Evolutionary conservation across 1,140 invertebrate genomes (phyloP).

Genomic region (Phocides pigmalion): DNA sequence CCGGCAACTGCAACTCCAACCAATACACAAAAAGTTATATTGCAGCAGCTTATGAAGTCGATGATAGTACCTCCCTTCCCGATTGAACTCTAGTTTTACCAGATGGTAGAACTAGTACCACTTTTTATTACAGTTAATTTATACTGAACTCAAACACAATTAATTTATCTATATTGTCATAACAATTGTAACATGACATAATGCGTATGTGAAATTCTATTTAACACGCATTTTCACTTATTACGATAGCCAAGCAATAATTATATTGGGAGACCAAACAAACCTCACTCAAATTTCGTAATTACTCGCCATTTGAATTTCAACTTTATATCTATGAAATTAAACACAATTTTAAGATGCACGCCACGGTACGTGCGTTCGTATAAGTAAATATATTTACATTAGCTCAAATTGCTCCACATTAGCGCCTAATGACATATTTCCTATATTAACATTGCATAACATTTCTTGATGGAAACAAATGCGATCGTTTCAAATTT

Average conservation of each 20-base stretch:
- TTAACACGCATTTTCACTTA: background rate
- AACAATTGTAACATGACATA: background rate
- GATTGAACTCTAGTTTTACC: no score
- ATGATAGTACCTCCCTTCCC: no score
- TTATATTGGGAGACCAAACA: no score
- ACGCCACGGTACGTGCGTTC: background rate
- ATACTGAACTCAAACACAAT: no score
- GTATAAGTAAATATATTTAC: constrained; percentile 1
- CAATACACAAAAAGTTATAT: no score
- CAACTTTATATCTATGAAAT: background rate
- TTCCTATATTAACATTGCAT: constrained; percentile 17
- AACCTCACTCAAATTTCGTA: background rate
- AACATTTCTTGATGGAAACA: constrained; percentile 11
- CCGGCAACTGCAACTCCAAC: no score
- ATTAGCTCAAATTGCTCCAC: constrained; percentile 12
- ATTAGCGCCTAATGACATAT: constrained; percentile 9
- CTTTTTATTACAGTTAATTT: no score
- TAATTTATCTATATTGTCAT: no score
- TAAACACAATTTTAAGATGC: background rate
- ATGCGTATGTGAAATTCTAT: background rate
- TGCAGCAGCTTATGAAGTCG: no score
- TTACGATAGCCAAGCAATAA: constrained; percentile 3
- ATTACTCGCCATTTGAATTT: background rate
- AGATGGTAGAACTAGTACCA: no score
- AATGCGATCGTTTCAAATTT: constrained; percentile 12